Evolutionary conservation across 2,888 invertebrate species (phyloP), one percentile per base, ranked within the genome.

Genomic region (Dinocampus coccinellae): DNA sequence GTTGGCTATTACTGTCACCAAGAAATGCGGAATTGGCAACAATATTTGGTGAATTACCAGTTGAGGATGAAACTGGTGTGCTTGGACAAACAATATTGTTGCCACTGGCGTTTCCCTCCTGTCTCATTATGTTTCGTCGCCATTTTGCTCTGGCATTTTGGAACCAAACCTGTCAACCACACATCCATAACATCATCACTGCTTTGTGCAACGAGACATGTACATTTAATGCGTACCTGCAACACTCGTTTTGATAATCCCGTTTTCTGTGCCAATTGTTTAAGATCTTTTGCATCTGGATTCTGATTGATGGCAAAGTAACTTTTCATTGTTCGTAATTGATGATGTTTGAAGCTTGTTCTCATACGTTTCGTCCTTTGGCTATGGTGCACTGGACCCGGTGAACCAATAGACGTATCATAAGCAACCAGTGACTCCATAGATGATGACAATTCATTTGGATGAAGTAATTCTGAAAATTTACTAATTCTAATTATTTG

Each of bases 291-390:
- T 69, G 99, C 98, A 85, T 99, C 99, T 0, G 99, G 99, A 89
- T 99, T 99, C 89, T 99, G 99, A 89, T 99, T 99, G 85, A 99
- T 95, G 64, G 97, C 95, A 88, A 99, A 99, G 88, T 99, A 99
- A 55, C 97, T 96, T 89, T 99, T 99, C 99, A 99, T 99, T 66
- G 98, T 98, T 74, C 98, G 90, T 75, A 99, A 91, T 88, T 99
- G 99, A 87, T 99, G 98, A 88, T 99, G 99, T 87, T 99, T 99
- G 90, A 99, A 99, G 79, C 98, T 98, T 63, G 99, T 99, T 70
- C 99, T 91, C 96, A 99, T 98, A 71, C 99, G 92, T 88, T 99
- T 99, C 72, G 96, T 95, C 73, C 97, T 89, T 87, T 90, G 93
- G 88, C 78, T 90, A 85, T 89, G 88, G 75, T 90, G 90, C n/a